Evolutionary conservation across 2,113 vertebrate genomes (phyloP), one percentile per base, ranked within the genome.

Genomic region (Solea solea): DNA sequence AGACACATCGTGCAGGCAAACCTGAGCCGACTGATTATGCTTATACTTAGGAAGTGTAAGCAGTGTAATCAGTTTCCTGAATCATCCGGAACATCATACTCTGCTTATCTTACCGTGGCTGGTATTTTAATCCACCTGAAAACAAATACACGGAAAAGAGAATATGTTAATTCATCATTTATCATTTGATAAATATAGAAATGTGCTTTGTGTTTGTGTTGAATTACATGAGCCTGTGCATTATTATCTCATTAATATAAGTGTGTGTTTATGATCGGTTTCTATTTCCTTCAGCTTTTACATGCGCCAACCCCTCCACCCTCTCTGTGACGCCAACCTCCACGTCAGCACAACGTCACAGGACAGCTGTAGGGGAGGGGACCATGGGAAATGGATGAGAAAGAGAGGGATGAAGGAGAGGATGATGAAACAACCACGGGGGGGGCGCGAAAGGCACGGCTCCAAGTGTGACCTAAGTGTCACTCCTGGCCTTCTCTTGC

Each of bases 261-360:
- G 72, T 8, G 54, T 69, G 46, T 64, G 72, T 67, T 81, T 77
- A 73, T 65, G 8, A 76, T 82, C 70, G 65, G 57, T 65, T 75
- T 81, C 85, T 85, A 86, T 87, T 81, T 82, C 66, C 76, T 81
- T 78, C 76, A 7, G 2, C 2, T 75, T 40, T 54, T 56, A n/a
- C 45, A 16, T 15, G 13, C 1, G n/a, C 53, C 64, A 27, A 15
- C 54, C 48, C 9, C 40, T 54, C 39, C 66, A 60, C 48, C 54
- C 64, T 63, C 44, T 64, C 68, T 12, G 54, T 72, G 80, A 86
- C 66, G 81, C 73, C 79, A 69, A 75, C 77, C 69, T 83, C 73
- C 62, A 74, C 69, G 71, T 83, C 79, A 84, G 82, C 57, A 27
- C 58, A 3, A 57, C 86, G 72, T 90, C 86, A 87, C 69, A 76